A percentile compares a stretch with the other conserved stretches of the same genome.
Conservation (phyloP, 2,888 invertebrate genomes). For the Nebria salina region DNA sequence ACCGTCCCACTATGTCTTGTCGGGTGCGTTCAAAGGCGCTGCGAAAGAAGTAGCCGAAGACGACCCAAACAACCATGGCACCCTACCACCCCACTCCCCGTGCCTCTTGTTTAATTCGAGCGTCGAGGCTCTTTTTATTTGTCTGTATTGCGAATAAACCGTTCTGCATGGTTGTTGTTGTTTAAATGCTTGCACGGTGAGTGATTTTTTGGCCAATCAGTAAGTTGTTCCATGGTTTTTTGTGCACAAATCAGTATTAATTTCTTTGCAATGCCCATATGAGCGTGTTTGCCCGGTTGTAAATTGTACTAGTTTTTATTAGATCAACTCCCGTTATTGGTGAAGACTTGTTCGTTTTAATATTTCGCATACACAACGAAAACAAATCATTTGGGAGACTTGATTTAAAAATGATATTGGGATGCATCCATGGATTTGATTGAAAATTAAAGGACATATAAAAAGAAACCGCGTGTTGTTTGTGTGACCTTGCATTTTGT, state of each 20-base stretch:
- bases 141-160: not conserved
- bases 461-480: too few species aligned
- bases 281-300: not conserved
- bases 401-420: not conserved
- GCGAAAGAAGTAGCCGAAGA: not conserved
- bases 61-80: not conserved
- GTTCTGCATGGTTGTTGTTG: not conserved
- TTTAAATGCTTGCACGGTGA: not conserved
- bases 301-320: not conserved
- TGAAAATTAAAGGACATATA: not conserved
- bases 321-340: not conserved
- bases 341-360: not conserved
- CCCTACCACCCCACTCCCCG: not conserved
- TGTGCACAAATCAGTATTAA: not conserved
- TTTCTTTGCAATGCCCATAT: not conserved
- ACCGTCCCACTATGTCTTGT: not conserved
- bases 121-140: not conserved
- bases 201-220: not conserved
- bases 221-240: not conserved
- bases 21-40: not conserved
- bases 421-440: not conserved
- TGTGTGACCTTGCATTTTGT: not conserved
- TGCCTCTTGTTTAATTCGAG: not conserved
- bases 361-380: not conserved
- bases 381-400: too few species aligned